Conservation (phyloP, 2,113 vertebrate species). For the Chaetodon auriga region DNA sequence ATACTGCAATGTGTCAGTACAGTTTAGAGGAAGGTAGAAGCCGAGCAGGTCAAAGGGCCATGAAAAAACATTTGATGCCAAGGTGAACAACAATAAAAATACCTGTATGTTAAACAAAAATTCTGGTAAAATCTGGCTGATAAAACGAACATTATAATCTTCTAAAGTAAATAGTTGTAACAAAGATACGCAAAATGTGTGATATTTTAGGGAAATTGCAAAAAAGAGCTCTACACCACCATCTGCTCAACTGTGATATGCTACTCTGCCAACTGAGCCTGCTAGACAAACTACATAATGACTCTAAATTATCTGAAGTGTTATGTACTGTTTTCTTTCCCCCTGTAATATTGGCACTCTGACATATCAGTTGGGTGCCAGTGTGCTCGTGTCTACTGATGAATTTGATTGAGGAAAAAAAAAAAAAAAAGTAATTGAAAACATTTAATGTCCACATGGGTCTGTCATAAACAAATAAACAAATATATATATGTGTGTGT, state of each 20-base stretch:
- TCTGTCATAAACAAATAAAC: too few species aligned
- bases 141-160: not conserved
- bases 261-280: slow-evolving; percentile 35
- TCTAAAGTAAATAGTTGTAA: slow-evolving; percentile 13
- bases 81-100: not conserved
- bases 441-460: not conserved
- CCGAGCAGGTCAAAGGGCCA: not conserved
- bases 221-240: slow-evolving; percentile 16
- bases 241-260: slow-evolving; percentile 58
- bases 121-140: not conserved
- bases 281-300: slow-evolving; percentile 55
- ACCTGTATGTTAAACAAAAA: not conserved
- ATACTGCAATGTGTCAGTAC: slow-evolving; percentile 8
- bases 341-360: slow-evolving; percentile 2
- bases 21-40: not conserved
- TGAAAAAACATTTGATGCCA: not conserved
- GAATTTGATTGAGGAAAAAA: slow-evolving; percentile 8
- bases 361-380: not conserved
- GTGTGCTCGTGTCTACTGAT: not conserved
- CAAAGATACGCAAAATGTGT: slow-evolving; percentile 22
- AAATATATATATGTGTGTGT: not conserved
- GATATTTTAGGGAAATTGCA: slow-evolving; percentile 32
- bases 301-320: slow-evolving; percentile 57
- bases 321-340: slow-evolving; percentile 23
- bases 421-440: not conserved